These are phyloP conservation scores for Sterrhoptilus dennistouni DNA, from an alignment of 2,113 vertebrate species.

Conservation along the genomic window DNA sequence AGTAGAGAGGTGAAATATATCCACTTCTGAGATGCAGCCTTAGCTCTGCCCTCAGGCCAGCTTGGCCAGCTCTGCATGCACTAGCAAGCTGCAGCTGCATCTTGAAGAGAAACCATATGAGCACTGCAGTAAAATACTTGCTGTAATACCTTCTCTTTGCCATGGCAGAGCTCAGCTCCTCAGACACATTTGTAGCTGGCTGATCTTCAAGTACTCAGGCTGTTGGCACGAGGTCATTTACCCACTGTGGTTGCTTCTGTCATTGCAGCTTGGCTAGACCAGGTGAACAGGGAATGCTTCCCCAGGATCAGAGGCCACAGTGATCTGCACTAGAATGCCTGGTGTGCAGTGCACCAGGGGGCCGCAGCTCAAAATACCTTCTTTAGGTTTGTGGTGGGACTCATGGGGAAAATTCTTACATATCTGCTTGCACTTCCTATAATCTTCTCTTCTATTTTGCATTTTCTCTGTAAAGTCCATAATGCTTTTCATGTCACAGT, in stretches of 20 bases:
- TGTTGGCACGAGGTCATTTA: accelerated
- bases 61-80: background rate
- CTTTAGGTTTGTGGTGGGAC: background rate
- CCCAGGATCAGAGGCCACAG: background rate
- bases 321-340: accelerated
- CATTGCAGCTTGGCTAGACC: background rate
- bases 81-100: background rate
- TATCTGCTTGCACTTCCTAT: background rate
- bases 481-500: accelerated
- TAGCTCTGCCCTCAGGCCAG: background rate
- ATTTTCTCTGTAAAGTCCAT: background rate
- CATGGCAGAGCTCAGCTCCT: background rate
- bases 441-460: background rate
- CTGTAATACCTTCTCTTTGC: background rate
- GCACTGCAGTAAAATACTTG: background rate
- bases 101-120: background rate
- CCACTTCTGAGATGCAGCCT: background rate
- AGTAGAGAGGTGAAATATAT: background rate
- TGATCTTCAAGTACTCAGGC: background rate
- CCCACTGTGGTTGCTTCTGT: background rate
- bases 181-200: background rate
- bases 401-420: background rate
- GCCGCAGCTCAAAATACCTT: background rate
- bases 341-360: background rate
- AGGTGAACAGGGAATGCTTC: background rate